Percentiles rank a stretch among this genome's conserved stretches.
Evolutionary conservation across 2,888 invertebrate species (phyloP).

Genomic region (Allolobophora icterica): DNA sequence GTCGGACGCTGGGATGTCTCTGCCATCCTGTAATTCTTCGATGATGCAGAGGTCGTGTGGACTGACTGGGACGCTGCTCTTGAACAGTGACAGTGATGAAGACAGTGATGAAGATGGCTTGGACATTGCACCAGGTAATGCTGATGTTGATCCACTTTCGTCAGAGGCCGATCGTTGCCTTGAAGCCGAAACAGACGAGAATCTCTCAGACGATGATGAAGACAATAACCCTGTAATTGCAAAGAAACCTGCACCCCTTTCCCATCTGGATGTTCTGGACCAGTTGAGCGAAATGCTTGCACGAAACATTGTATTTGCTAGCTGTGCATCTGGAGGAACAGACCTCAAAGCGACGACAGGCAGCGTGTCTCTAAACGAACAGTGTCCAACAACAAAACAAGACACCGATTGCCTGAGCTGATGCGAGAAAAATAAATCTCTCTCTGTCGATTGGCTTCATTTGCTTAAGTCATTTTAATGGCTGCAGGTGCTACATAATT

Average conservation of each 20-base stretch:
- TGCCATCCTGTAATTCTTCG: background rate
- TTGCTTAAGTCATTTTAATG: constrained; percentile 1
- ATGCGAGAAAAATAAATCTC: background rate
- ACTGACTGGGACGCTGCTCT: constrained; percentile 15
- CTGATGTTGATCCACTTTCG: constrained; percentile 33
- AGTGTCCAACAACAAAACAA: background rate
- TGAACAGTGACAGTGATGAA: constrained; percentile 35
- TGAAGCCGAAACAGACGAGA: constrained; percentile 35
- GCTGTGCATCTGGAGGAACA: background rate
- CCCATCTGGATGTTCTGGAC: constrained; percentile 25
- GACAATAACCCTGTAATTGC: background rate
- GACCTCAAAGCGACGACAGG: background rate
- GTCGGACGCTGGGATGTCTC: background rate
- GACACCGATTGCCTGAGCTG: constrained; percentile 18
- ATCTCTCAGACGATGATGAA: constrained; percentile 28
- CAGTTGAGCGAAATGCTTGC: constrained; percentile 28
- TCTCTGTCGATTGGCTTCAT: background rate
- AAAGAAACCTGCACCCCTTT: background rate
- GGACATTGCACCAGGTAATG: background rate
- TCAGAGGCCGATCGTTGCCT: constrained; percentile 38
- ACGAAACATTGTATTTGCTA: constrained; percentile 25
- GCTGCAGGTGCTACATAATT: constrained; percentile 2
- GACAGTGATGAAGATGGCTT: constrained; percentile 23
- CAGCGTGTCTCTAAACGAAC: background rate
- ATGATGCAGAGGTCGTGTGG: constrained; percentile 14